These are phyloP conservation scores for Drosophila merina DNA, from an alignment of 2,888 invertebrate species.

Conservation along the genomic window DNA sequence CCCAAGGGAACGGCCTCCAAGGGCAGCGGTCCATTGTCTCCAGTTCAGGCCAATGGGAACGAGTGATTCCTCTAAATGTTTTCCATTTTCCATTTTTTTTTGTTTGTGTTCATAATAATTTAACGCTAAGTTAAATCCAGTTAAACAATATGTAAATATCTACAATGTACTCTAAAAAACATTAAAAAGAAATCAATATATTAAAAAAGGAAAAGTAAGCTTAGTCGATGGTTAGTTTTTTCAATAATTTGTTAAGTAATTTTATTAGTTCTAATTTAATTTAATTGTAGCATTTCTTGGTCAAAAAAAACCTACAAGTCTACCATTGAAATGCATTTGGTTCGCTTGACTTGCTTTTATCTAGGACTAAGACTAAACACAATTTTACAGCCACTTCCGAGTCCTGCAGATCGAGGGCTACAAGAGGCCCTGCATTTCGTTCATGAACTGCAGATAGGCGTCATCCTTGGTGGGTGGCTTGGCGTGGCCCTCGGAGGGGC, in stretches of 20 bases:
- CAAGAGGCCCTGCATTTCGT: conserved; percentile 97
- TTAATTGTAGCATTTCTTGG: neutral
- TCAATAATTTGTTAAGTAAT: neutral
- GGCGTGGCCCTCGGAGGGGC: conserved; percentile 75
- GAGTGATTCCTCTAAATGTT: conserved; percentile 1
- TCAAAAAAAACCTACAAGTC: neutral
- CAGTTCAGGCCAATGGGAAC: conserved; percentile 7
- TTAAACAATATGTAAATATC: too few species aligned
- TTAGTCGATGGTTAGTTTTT: neutral
- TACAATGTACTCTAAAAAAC: too few species aligned
- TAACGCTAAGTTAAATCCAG: too few species aligned
- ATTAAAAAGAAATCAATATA: too few species aligned
- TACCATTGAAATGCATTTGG: neutral
- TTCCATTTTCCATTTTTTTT: neutral
- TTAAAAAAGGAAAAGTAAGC: too few species aligned
- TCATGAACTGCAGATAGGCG: conserved; percentile 99
- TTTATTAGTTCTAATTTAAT: neutral
- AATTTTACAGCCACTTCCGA: conserved; percentile 5
- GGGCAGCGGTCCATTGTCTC: neutral
- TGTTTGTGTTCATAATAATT: too few species aligned
- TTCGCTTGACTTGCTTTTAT: conserved; percentile 26
- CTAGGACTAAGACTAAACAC: conserved; percentile 22
- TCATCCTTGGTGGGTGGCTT: conserved; percentile 93
- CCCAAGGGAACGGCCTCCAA: conserved; percentile 44
- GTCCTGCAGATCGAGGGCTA: conserved; percentile 82